A percentile compares a stretch with the other conserved stretches of the same genome.
Evolutionary conservation across 2,113 vertebrate genomes (phyloP).

Genomic region (Podarcis cretensis): DNA sequence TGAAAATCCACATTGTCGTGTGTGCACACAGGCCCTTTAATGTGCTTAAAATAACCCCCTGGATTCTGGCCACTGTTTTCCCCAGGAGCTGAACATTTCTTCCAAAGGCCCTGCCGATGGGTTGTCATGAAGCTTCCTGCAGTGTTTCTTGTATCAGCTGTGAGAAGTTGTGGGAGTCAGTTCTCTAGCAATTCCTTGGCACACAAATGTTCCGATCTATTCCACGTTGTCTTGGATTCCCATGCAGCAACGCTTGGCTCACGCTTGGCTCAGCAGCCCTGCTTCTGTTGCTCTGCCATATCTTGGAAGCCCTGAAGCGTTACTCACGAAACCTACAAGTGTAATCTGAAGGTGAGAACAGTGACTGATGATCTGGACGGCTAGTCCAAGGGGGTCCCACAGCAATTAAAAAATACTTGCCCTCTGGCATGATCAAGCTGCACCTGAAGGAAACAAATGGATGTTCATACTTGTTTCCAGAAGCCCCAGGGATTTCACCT

Average conservation of each 20-base stretch:
- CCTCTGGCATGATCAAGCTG: not conserved
- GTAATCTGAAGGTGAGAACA: not conserved
- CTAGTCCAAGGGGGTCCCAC: not conserved
- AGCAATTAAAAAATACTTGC: conserved; percentile 26
- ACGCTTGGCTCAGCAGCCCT: not conserved
- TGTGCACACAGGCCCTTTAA: not conserved
- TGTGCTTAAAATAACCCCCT: not conserved
- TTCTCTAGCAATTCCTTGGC: not conserved
- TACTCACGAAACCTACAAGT: conserved; percentile 20
- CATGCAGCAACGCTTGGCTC: not conserved
- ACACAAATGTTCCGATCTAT: not conserved
- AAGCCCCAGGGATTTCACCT: not conserved
- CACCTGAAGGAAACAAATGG: conserved; percentile 38
- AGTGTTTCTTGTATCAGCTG: not conserved
- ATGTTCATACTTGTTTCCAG: not conserved
- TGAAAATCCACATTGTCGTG: not conserved
- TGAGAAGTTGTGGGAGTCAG: not conserved
- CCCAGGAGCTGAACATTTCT: not conserved
- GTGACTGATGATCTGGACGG: not conserved
- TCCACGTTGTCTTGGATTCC: not conserved
- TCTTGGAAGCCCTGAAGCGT: not conserved
- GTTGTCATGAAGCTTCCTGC: not conserved
- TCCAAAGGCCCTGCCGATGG: not conserved
- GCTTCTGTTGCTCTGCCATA: not conserved
- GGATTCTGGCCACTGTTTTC: not conserved